Percentiles rank a stretch among this genome's conserved stretches.
phyloP scores from a whole-genome alignment of 2,113 vertebrate species.

The Pseudorhombus dupliciocellatus region DNA sequence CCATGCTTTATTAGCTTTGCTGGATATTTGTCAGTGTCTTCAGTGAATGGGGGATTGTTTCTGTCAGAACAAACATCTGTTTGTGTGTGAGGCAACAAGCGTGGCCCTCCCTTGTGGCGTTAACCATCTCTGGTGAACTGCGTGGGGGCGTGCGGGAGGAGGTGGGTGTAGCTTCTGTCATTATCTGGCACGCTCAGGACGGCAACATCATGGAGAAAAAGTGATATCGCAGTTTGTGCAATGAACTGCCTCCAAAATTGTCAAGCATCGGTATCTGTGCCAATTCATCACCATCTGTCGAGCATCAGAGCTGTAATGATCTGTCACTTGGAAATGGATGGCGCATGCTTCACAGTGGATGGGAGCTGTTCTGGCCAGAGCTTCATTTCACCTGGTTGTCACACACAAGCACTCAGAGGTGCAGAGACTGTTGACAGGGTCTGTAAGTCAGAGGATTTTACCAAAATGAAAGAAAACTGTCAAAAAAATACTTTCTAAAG shows the following conservation, averaged over 20 bases:
- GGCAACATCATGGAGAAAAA: constrained; percentile 43
- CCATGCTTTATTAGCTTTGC: constrained; percentile 32
- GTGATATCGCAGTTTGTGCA: constrained; percentile 59
- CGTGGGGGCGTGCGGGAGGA: background rate
- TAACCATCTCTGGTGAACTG: constrained; percentile 33
- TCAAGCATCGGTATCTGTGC: constrained; percentile 40
- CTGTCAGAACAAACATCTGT: constrained; percentile 46
- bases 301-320: constrained; percentile 69
- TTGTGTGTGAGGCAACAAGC: constrained; percentile 28
- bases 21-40: constrained; percentile 38
- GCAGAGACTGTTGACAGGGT: constrained; percentile 20
- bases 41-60: constrained; percentile 36
- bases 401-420: constrained; percentile 26
- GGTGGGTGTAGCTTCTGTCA: constrained; percentile 17
- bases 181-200: constrained; percentile 24
- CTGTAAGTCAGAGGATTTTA: constrained; percentile 3
- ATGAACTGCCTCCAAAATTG: constrained; percentile 56
- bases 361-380: constrained; percentile 30
- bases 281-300: constrained; percentile 74
- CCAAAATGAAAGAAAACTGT: too few species aligned
- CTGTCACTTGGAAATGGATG: constrained; percentile 68
- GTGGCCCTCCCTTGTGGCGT: constrained; percentile 18
- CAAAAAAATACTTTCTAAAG: too few species aligned
- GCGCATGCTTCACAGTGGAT: constrained; percentile 40
- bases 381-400: constrained; percentile 47